These are phyloP conservation scores for Sula dactylatra DNA, from an alignment of 2,113 vertebrate genomes.

Conservation along the genomic window DNA sequence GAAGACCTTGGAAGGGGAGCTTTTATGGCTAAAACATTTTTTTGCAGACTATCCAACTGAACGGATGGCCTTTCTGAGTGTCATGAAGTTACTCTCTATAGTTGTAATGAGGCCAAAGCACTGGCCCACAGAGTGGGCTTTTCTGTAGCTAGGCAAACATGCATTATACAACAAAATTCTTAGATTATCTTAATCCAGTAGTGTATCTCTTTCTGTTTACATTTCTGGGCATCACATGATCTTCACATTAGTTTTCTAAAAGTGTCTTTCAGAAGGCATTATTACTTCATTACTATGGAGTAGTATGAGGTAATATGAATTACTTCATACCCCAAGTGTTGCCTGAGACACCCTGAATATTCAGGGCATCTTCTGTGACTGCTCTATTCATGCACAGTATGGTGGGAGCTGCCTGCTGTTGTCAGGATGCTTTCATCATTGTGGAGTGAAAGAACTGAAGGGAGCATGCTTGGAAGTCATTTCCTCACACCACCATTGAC, in stretches of 20 bases:
- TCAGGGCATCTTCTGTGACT: not conserved
- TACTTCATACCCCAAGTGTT: not conserved
- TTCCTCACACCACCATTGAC: not conserved
- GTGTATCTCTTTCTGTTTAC: not conserved
- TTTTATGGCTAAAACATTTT: not conserved
- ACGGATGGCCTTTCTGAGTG: not conserved
- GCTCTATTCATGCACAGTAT: not conserved
- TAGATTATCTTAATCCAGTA: not conserved
- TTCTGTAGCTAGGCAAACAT: not conserved
- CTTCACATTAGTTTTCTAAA: not conserved
- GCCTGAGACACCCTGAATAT: not conserved
- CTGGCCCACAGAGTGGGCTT: not conserved
- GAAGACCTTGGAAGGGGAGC: not conserved
- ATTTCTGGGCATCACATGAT: not conserved
- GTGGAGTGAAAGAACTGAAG: not conserved
- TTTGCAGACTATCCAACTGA: not conserved
- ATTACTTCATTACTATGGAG: not conserved
- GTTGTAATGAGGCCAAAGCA: not conserved
- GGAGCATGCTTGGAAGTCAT: not conserved
- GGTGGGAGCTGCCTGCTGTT: not conserved
- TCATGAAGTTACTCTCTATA: not conserved
- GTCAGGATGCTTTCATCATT: not conserved
- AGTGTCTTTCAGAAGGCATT: not conserved
- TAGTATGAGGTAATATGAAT: not conserved
- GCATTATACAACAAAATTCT: not conserved